Percentiles rank a stretch among this genome's conserved stretches.
phyloP scores from a whole-genome alignment of 2,797 vertebrate genomes.

The Eptatretus atami region DNA sequence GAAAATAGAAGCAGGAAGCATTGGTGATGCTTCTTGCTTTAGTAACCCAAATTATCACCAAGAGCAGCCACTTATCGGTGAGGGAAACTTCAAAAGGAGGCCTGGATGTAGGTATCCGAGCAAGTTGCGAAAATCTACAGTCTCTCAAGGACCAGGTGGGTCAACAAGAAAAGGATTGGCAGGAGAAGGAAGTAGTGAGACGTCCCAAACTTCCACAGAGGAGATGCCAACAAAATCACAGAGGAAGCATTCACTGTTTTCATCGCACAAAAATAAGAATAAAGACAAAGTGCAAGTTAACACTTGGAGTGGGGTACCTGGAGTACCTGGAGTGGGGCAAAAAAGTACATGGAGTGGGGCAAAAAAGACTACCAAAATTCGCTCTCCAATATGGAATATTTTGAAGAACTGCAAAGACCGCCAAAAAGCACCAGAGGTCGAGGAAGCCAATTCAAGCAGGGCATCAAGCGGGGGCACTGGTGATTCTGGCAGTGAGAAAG shows the following conservation, averaged over 20 bases:
- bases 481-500: conserved; percentile 36
- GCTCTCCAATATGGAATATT: conserved; percentile 57
- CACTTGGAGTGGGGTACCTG: background rate
- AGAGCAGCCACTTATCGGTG: conserved; percentile 10
- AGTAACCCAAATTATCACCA: background rate
- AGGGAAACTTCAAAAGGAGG: conserved; percentile 11
- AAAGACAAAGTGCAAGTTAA: conserved; percentile 51
- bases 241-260: conserved; percentile 67
- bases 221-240: conserved; percentile 37
- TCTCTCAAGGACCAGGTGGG: conserved; percentile 14
- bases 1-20: conserved; percentile 15
- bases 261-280: conserved; percentile 74
- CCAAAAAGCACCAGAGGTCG: conserved; percentile 39
- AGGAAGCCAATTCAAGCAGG: conserved; percentile 47
- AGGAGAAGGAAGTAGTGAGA: conserved; percentile 24
- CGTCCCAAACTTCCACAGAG: conserved; percentile 51
- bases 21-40: background rate
- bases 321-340: too few relatives aligned
- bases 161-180: conserved; percentile 9
- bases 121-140: conserved; percentile 10
- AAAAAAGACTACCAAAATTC: conserved; percentile 36
- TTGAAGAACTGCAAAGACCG: conserved; percentile 94
- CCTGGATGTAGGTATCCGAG: conserved; percentile 14
- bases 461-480: conserved; percentile 47
- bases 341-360: too few relatives aligned